Conservation (phyloP, 2,113 vertebrate genomes). For the Micronisus gabar region DNA sequence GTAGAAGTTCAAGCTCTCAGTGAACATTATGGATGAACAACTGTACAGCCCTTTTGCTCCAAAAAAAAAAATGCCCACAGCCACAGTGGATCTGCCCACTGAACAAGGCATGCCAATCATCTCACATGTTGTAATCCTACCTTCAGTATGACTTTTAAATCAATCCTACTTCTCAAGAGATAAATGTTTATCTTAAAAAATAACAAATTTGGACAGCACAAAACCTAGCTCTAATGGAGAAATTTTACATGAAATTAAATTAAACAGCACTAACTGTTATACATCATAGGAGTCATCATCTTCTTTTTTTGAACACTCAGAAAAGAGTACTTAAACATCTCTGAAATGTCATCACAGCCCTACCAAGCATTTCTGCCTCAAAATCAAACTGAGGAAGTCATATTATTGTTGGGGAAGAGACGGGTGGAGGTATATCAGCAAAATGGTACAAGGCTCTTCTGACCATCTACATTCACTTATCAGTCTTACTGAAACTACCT, state of each 20-base stretch:
- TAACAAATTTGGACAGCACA: neutral
- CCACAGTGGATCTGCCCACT: neutral
- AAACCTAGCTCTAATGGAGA: neutral
- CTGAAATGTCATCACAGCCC: neutral
- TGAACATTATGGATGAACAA: conserved; percentile 1
- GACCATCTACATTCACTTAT: neutral
- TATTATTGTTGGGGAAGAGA: neutral
- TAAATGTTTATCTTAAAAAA: neutral
- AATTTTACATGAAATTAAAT: conserved; percentile 1
- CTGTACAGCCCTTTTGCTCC: neutral
- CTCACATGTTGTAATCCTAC: neutral
- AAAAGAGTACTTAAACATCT: neutral
- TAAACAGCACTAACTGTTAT: neutral
- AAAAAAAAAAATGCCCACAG: neutral
- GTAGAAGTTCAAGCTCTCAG: neutral
- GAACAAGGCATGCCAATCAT: neutral
- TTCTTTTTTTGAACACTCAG: neutral
- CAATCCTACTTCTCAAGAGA: neutral
- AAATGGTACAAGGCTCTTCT: neutral
- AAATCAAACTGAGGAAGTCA: neutral
- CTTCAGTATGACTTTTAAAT: neutral
- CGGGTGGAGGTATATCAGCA: neutral
- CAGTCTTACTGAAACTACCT: conserved; percentile 11
- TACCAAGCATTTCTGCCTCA: neutral
- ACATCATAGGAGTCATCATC: neutral